Base-by-base conservation (phyloP, 2,888 invertebrate species). In the Hermodice carunculata region DNA sequence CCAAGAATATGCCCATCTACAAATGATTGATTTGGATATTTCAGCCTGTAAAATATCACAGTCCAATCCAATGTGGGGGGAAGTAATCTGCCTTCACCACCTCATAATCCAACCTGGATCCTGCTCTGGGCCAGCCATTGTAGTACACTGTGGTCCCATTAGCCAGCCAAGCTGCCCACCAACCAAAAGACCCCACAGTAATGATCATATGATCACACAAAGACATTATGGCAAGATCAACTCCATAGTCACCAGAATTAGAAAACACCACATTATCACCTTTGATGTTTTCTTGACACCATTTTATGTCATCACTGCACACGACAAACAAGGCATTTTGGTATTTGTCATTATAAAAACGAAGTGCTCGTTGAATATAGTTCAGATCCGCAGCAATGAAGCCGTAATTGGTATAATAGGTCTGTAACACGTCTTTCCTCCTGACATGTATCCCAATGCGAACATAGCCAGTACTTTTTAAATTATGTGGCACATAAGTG, bases 101-200 rank as follows among this genome's bases (percentile, higher is more conserved):
- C 71, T 77, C 74, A 57, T 78, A 77, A 22, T 81, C 84, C 37
- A 86, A 72, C 28, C 71, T 70, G 2, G 82, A 80, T 32, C 77
- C 80, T 3, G 74, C 70, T 14, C 74, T 67, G 3, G 86, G 86
- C 80, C 83, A 87, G n/a, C 79, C 78, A 14, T 78, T 78, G 70
- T 82, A 87, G 70, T 86, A 85, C 22, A 84, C 63, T 0, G 80
- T 79, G 40, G 78, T 76, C 4, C 85, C 84, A 19, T 70, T 67
- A n/a, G 76, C 75, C 24, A 86, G 67, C 69, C 82, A 87, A 2
- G 81, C 85, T 3, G 81, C 81, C 87, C 87, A 87, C 87, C 87
- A 87, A 17, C 83, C 82, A 67, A 81, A 87, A 0, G 86, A 83
- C 1, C 87, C 87, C 1, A 83, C 72, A 4, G 77, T 76, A 53